Conservation (phyloP, 1,140 invertebrate genomes). For the Cotesia typhae region DNA sequence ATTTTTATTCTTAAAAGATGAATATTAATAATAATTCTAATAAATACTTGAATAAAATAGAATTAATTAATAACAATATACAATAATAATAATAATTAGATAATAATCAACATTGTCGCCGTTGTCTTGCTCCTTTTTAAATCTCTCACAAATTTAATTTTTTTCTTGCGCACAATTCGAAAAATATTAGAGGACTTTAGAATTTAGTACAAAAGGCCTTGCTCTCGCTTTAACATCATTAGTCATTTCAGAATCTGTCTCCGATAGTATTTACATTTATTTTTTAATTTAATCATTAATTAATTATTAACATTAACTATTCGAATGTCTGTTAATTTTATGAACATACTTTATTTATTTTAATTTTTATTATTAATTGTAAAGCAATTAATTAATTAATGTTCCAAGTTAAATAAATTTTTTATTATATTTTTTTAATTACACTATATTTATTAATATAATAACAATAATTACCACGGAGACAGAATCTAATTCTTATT, state of each 20-base stretch:
- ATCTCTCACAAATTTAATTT: slow-evolving; percentile 5
- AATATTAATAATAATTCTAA: slow-evolving; percentile 2
- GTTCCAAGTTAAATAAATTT: not conserved
- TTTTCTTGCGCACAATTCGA: slow-evolving; percentile 23
- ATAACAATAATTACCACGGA: not conserved
- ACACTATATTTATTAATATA: not conserved
- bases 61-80: not conserved
- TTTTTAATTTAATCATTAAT: not conserved
- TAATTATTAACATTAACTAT: not conserved
- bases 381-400: not conserved
- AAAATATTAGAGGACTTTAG: slow-evolving; percentile 40
- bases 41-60: not conserved
- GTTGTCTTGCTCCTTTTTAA: slow-evolving; percentile 16
- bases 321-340: not conserved
- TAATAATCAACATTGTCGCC: not conserved
- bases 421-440: not conserved
- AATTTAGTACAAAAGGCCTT: slow-evolving; percentile 41
- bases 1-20: not conserved
- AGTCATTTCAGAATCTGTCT: slow-evolving; percentile 13
- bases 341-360: not conserved
- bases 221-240: slow-evolving; percentile 23
- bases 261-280: slow-evolving; percentile 1
- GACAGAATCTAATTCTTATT: not conserved
- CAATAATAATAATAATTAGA: not conserved
- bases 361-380: not conserved